A percentile compares a stretch with the other conserved stretches of the same genome.
phyloP scores from a whole-genome alignment of 2,888 invertebrate genomes.

The Seira sanloemensis region DNA sequence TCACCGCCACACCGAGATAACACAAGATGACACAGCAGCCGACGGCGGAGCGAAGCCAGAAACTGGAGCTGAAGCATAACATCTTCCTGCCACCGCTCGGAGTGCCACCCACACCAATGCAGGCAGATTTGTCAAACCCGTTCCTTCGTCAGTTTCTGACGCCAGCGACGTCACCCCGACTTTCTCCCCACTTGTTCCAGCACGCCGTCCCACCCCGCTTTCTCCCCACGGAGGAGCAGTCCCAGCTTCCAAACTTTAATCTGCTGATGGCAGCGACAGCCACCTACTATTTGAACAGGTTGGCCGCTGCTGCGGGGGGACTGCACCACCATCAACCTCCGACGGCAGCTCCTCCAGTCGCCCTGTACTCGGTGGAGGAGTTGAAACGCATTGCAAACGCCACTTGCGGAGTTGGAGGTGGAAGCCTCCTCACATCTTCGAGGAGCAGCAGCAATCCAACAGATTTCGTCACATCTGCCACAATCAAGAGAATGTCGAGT shows the following conservation, averaged over 20 bases:
- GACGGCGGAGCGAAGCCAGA: neutral
- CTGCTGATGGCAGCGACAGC: constrained; percentile 47
- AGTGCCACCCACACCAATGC: neutral
- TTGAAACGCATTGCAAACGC: constrained; percentile 61
- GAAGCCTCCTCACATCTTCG: neutral
- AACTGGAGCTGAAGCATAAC: neutral
- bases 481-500: constrained; percentile 6
- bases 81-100: neutral
- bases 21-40: neutral
- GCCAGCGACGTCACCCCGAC: neutral
- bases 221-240: neutral
- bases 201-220: neutral
- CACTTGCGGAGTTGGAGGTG: neutral
- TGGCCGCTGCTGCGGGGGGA: constrained; percentile 41
- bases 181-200: neutral
- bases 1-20: neutral
- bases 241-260: constrained; percentile 31
- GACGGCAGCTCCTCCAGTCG: constrained; percentile 32
- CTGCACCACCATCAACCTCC: constrained; percentile 44
- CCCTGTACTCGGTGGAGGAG: constrained; percentile 68
- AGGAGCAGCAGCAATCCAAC: neutral
- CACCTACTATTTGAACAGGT: constrained; percentile 35
- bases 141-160: neutral
- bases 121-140: neutral
- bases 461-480: neutral